Evolutionary conservation across 2,113 vertebrate genomes (phyloP), one percentile per base, ranked within the genome.

Genomic region (Campylomormyrus numenius): DNA sequence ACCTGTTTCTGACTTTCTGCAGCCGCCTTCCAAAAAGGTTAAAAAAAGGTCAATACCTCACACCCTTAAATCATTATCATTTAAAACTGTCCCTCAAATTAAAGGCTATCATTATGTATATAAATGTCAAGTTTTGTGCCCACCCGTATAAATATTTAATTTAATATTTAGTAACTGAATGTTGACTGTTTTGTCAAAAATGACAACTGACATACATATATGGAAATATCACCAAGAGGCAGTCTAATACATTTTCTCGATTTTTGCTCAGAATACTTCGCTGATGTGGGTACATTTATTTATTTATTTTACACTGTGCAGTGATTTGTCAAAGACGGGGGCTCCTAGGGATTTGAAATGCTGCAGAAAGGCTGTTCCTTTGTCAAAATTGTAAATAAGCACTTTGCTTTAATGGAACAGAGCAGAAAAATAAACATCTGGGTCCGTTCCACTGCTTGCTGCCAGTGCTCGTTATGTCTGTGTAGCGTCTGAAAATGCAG

Each of bases 1-100:
- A 2, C 13, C 85, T 31, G 8, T 35, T 50, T 4, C 50, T 15
- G 39, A 4, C 39, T 17, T 13, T 27, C 85, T 45, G 53, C 87
- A 58, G 3, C 5, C 45, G 7, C n/a, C 85, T 92, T 88, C 89
- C 84, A 91, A 31, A 74, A 91, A 90, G 90, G 90, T 89, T 88
- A 92, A 90, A 91, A 91, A 88, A 87, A 91, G 77, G 93, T 92
- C 91, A 92, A 93, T 92, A 53, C 4, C 42, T 19, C 48, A 58
- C 48, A 92, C 91, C 48, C 89, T 91, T 93, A 17, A 92, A 93
- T 90, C 90, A 91, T 90, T 49, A 93, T 90, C 88, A 88, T 89
- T 42, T 56, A 91, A 92, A 93, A 27, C 85, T 24, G 27, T 13
- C 24, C n/a, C 46, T 24, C 35, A 39, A 83, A 42, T 83, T 83